Conservation (phyloP, 2,113 vertebrate species). For the Bubo scandiacus region DNA sequence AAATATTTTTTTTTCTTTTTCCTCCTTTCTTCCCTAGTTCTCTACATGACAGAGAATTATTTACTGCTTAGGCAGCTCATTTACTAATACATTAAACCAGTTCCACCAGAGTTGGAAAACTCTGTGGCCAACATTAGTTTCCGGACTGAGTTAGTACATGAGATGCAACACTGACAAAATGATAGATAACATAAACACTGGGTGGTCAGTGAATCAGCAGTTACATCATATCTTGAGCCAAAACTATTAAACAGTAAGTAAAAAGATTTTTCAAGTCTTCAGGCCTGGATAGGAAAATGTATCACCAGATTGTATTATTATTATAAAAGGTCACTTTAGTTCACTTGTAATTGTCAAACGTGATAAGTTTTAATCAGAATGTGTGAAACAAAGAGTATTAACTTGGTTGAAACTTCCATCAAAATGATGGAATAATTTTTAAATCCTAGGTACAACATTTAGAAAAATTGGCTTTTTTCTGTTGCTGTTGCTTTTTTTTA, state of each 20-base stretch:
- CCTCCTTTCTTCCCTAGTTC: background rate
- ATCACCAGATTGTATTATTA: background rate
- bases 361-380: background rate
- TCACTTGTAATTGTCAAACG: background rate
- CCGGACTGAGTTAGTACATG: background rate
- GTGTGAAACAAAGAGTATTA: background rate
- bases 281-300: background rate
- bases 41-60: background rate
- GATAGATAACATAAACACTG: background rate
- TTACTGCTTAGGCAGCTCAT: background rate
- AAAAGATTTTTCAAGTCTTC: background rate
- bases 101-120: background rate
- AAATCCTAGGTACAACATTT: background rate
- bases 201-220: background rate
- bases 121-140: background rate
- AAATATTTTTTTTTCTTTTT: background rate
- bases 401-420: background rate
- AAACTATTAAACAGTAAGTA: background rate
- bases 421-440: background rate
- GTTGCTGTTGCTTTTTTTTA: background rate
- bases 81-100: background rate
- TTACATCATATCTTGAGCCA: background rate
- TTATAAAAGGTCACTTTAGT: background rate
- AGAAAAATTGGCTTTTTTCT: background rate
- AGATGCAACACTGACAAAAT: background rate